These are phyloP conservation scores for Lepidocolaptes lacrymiger DNA, from an alignment of 2,797 vertebrate species.

Conservation along the genomic window DNA sequence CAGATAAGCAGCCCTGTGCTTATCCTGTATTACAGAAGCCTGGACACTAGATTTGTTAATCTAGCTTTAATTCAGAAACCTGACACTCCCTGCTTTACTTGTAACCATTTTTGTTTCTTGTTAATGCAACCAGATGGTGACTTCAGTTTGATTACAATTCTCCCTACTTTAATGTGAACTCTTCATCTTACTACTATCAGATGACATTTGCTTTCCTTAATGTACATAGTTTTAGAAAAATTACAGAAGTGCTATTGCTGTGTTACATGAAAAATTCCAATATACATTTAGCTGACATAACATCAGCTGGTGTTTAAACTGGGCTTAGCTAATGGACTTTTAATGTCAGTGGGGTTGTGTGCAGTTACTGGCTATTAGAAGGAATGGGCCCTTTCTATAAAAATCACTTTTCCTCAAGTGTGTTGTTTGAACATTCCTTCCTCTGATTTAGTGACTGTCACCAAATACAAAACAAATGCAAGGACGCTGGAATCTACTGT, in stretches of 20 bases:
- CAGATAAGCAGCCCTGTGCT: not conserved
- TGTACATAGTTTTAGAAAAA: conserved; percentile 75
- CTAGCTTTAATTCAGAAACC: conserved; percentile 58
- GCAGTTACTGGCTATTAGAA: conserved; percentile 82
- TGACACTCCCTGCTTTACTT: not conserved
- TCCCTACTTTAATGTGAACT: conserved; percentile 60
- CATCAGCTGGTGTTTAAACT: conserved; percentile 86
- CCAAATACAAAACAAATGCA: conserved; percentile 80
- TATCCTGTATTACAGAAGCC: not conserved
- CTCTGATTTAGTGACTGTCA: conserved; percentile 84
- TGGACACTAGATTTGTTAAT: conserved; percentile 37
- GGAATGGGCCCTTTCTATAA: conserved; percentile 79
- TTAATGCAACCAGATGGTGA: conserved; percentile 69
- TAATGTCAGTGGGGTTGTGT: conserved; percentile 84
- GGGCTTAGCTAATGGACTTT: conserved; percentile 90
- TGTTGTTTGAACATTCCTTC: conserved; percentile 82
- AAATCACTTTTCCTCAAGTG: conserved; percentile 79
- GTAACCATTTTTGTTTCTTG: conserved; percentile 36
- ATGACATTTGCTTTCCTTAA: conserved; percentile 80
- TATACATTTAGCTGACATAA: conserved; percentile 84
- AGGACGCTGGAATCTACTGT: conserved; percentile 74
- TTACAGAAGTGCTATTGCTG: conserved; percentile 69
- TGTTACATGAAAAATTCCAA: conserved; percentile 76
- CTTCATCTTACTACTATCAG: conserved; percentile 61
- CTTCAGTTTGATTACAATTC: conserved; percentile 73